Evolutionary conservation across 2,113 vertebrate species (phyloP).

Genomic region (Astur gentilis): DNA sequence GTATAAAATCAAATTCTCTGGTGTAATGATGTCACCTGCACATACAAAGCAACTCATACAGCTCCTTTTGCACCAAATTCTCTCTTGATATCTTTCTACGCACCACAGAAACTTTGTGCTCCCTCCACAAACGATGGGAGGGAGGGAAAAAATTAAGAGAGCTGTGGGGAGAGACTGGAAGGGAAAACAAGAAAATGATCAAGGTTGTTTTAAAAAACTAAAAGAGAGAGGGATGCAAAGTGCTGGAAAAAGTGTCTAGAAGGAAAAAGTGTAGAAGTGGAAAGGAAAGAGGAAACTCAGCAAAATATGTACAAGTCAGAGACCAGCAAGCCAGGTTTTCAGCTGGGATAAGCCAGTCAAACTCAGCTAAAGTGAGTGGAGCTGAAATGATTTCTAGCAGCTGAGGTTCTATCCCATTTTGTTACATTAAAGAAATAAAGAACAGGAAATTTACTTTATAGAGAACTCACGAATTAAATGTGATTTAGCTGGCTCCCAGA

Average conservation of each 20-base stretch:
- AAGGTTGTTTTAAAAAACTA: not conserved
- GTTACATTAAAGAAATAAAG: not conserved
- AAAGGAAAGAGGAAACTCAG: conserved; percentile 28
- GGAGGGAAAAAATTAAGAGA: not conserved
- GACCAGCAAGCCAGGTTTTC: not conserved
- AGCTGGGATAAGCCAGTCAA: not conserved
- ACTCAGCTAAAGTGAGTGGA: not conserved
- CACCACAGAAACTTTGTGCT: not conserved
- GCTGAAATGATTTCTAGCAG: not conserved
- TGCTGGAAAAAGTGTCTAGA: conserved; percentile 3
- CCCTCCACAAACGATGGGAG: not conserved
- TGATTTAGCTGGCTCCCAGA: not conserved
- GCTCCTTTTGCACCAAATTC: not conserved
- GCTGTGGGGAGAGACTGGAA: not conserved
- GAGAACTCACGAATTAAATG: not conserved
- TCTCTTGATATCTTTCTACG: not conserved
- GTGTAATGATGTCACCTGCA: not conserved
- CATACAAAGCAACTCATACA: not conserved
- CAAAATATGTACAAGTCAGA: not conserved
- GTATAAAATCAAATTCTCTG: not conserved
- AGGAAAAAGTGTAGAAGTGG: conserved; percentile 14
- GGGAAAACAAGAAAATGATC: not conserved
- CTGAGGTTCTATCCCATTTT: not conserved
- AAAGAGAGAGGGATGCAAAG: not conserved
- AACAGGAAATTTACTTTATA: not conserved